Evolutionary conservation across 2,888 invertebrate species (phyloP).

Genomic region (Cylloceria caligata): DNA sequence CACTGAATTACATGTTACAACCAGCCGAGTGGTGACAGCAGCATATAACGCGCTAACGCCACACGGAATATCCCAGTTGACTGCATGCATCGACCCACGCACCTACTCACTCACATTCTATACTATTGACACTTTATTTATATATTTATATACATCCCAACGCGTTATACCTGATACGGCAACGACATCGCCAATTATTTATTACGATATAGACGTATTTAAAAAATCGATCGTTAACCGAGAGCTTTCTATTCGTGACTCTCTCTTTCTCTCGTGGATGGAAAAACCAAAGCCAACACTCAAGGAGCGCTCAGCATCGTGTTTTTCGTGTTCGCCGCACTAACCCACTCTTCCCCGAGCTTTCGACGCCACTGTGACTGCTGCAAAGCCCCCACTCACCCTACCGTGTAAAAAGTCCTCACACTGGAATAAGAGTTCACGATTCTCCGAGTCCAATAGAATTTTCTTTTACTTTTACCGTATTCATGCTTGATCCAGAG

Average conservation of each 20-base stretch:
- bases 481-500: constrained; percentile 3
- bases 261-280: constrained; percentile 19
- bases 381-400: too few species aligned
- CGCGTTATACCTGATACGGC: not conserved
- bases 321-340: constrained; percentile 40
- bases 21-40: constrained; percentile 62
- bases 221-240: constrained; percentile 49
- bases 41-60: constrained; percentile 64
- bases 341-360: constrained; percentile 34
- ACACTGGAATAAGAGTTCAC: constrained; percentile 32
- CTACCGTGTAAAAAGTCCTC: constrained; percentile 24
- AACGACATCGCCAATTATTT: constrained; percentile 28
- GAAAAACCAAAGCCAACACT: constrained; percentile 63
- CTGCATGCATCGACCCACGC: constrained; percentile 33
- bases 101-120: constrained; percentile 14
- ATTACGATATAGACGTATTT: constrained; percentile 40
- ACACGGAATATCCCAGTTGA: constrained; percentile 62
- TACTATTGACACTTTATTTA: not conserved
- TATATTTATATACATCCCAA: not conserved
- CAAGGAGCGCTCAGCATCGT: constrained; percentile 45
- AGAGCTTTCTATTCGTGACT: constrained; percentile 43
- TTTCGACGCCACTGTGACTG: constrained; percentile 5
- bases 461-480: not conserved
- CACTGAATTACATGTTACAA: constrained; percentile 67
- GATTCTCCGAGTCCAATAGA: constrained; percentile 18